Evolutionary conservation across 2,797 vertebrate species (phyloP), one percentile per base, ranked within the genome.

Genomic region (Alcedo quadribrachys): DNA sequence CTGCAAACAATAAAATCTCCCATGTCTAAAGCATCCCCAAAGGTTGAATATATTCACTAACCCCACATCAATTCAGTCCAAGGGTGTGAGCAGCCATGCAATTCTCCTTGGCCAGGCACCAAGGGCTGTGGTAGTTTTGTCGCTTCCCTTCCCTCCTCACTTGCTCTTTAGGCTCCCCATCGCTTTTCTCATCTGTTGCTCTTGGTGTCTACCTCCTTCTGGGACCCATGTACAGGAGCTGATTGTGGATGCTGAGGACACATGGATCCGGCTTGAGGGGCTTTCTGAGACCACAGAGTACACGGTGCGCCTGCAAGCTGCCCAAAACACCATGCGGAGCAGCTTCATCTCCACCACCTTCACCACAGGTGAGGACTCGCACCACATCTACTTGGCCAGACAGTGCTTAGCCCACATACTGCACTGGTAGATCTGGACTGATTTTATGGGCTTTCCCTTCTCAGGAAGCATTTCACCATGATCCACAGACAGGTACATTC

Each of bases 201-300:
- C 43, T 85, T 83, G 71, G 21, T 74, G 66, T 84, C 76, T 78
- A 3, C 62, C 67, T 91, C 75, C 62, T 89, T 82, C 73, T 86
- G 71, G 92, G 60, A 63, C 55, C 69, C 37, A 54, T 37, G 15
- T 80, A 27, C 93, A 99, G 99, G 99, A 99, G 97, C 97, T 99
- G 97, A 99, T 99, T 62, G 98, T 99, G 61, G 99, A 99, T 86
- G 98, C 99, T 0, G 99, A 99, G 83, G 99, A 99, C 97, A 99
- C 98, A 0, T 99, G 99, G 99, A 99, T 99, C 89, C 98, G 99
- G 15, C 94, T 99, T 77, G 99, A 99, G 95, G 99, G 99, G 15
- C 98, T 99, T 42, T 98, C 97, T 1, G 99, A 99, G 98, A 99
- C 96, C 65, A 98, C 98, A 0, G 98, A 99, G 94, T 99, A 99